phyloP scores from a whole-genome alignment of 1,140 invertebrate genomes.

The Procambarus virginalis region DNA sequence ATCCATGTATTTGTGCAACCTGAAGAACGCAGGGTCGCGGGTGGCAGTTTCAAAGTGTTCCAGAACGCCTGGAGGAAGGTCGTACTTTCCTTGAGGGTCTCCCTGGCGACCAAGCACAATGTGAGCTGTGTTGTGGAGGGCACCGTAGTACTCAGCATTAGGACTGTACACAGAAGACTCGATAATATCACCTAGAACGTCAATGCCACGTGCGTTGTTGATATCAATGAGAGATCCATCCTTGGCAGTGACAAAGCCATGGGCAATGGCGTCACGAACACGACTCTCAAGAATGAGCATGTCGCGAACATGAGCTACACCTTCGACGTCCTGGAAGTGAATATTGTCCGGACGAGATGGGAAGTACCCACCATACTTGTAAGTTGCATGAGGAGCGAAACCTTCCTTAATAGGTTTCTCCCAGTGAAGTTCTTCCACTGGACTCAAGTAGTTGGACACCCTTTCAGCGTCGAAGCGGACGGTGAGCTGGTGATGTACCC shows the following conservation, averaged over 20 bases:
- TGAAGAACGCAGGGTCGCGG: slow-evolving; percentile 33
- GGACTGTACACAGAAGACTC: slow-evolving; percentile 47
- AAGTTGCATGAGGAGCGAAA: slow-evolving; percentile 39
- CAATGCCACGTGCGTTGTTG: slow-evolving; percentile 21
- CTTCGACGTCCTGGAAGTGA: slow-evolving; percentile 21
- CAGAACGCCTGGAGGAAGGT: slow-evolving; percentile 35
- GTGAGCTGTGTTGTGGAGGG: slow-evolving; percentile 46
- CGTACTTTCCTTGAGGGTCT: slow-evolving; percentile 39
- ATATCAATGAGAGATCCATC: slow-evolving; percentile 17
- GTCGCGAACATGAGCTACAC: slow-evolving; percentile 39
- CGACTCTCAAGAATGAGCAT: slow-evolving; percentile 21
- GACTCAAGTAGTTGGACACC: slow-evolving; percentile 39
- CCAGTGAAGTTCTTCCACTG: slow-evolving; percentile 41
- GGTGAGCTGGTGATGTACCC: slow-evolving; percentile 47
- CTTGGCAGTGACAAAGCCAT: slow-evolving; percentile 18
- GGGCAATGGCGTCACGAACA: slow-evolving; percentile 43
- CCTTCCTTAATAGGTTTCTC: slow-evolving; percentile 24
- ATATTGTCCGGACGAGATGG: slow-evolving; percentile 45
- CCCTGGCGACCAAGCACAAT: slow-evolving; percentile 41
- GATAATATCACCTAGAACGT: slow-evolving; percentile 35
- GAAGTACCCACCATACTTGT: slow-evolving; percentile 51
- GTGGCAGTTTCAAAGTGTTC: slow-evolving; percentile 48
- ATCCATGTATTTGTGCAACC: slow-evolving; percentile 48
- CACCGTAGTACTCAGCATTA: slow-evolving; percentile 37
- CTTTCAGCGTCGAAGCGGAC: slow-evolving; percentile 46